Conservation (phyloP, 2,888 invertebrate species). For the Timema podura region DNA sequence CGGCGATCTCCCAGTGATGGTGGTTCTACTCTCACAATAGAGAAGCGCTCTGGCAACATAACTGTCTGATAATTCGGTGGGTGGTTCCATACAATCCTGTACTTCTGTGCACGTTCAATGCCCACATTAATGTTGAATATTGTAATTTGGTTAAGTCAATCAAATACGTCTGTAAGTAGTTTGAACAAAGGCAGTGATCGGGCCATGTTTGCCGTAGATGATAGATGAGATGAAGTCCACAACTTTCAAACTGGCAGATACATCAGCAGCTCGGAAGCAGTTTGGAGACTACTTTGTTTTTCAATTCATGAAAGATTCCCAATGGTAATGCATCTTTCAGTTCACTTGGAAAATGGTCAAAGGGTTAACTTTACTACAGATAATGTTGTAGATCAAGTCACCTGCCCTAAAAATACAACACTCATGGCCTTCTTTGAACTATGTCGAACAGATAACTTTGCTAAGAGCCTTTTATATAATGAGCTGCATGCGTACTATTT, state of each 20-base stretch:
- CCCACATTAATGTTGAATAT: conserved; percentile 34
- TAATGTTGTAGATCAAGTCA: conserved; percentile 12
- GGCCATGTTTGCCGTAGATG: conserved; percentile 22
- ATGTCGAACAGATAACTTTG: conserved; percentile 40
- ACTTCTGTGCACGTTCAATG: conserved; percentile 26
- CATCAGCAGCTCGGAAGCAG: too few species aligned
- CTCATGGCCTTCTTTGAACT: conserved; percentile 36
- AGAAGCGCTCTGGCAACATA: neutral
- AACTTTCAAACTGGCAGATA: too few species aligned
- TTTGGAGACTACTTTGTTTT: too few species aligned
- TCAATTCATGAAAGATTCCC: conserved; percentile 6
- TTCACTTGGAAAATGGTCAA: conserved; percentile 31
- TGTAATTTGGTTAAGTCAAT: neutral
- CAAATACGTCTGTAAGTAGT: conserved; percentile 32
- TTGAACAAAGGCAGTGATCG: conserved; percentile 34
- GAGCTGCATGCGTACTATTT: conserved; percentile 38
- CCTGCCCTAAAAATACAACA: conserved; percentile 35
- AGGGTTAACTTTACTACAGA: conserved; percentile 19
- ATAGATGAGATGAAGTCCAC: too few species aligned
- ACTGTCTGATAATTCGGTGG: conserved; percentile 33
- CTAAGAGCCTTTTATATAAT: conserved; percentile 39
- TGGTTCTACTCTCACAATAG: neutral
- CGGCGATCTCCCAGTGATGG: neutral
- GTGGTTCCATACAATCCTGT: conserved; percentile 30
- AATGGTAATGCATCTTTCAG: neutral